Evolutionary conservation across 2,113 vertebrate genomes (phyloP).

Genomic region (Nyctibius bracteatus): DNA sequence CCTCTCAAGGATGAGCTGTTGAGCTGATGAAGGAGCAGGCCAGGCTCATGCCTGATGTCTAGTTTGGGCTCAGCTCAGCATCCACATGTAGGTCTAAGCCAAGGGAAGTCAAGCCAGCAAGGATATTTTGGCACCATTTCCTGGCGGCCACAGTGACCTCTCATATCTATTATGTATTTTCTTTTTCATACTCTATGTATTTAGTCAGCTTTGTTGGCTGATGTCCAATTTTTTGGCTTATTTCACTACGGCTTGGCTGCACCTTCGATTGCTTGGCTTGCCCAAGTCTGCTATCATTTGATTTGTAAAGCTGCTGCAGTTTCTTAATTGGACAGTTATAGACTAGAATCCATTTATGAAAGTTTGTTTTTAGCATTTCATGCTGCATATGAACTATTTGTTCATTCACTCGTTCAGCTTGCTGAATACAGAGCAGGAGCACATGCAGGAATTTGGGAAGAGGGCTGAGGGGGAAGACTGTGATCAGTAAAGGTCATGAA

Average conservation of each 20-base stretch:
- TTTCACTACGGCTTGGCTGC: constrained; percentile 28
- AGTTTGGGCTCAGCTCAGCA: not conserved
- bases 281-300: not conserved
- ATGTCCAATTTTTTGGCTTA: not conserved
- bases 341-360: not conserved
- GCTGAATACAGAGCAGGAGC: not conserved
- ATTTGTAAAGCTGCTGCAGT: constrained; percentile 11
- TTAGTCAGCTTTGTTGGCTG: constrained; percentile 26
- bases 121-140: constrained; percentile 19
- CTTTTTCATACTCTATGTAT: not conserved
- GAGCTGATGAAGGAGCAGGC: not conserved
- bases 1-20: not conserved
- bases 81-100: not conserved
- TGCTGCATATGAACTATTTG: not conserved
- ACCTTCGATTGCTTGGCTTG: not conserved
- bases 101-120: not conserved
- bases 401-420: not conserved
- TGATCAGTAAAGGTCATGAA: not conserved
- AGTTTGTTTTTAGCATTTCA: not conserved
- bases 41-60: not conserved
- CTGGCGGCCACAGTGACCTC: not conserved
- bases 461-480: not conserved
- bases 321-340: constrained; percentile 9
- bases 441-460: not conserved
- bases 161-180: constrained; percentile 31